Evolutionary conservation across 2,888 invertebrate genomes (phyloP).

Genomic region (Morpho helenor): DNA sequence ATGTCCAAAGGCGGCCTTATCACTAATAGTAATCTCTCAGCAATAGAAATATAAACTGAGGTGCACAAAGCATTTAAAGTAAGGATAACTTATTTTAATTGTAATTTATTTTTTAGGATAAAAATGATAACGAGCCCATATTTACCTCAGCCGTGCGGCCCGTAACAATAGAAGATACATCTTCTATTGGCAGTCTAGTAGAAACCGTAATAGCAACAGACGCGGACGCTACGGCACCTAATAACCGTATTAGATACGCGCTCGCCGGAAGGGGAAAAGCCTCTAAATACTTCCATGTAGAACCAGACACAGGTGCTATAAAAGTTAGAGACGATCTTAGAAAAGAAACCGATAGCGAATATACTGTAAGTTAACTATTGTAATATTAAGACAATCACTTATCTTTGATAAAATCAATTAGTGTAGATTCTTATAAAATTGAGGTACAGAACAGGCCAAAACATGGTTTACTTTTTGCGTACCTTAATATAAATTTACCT

Average conservation of each 20-base stretch:
- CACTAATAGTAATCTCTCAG: no score
- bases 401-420: no score
- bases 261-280: constrained; percentile 90
- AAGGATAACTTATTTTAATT: not conserved
- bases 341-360: constrained; percentile 92
- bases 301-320: constrained; percentile 89
- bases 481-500: not conserved
- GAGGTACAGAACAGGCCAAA: no score
- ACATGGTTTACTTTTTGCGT: no score
- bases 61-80: not conserved
- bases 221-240: constrained; percentile 90
- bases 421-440: no score
- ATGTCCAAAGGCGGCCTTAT: no score
- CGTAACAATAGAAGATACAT: constrained; percentile 90
- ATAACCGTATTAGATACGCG: constrained; percentile 89
- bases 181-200: constrained; percentile 89
- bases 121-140: constrained; percentile 93
- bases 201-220: constrained; percentile 89
- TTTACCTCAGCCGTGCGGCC: constrained; percentile 91
- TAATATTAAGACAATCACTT: no score
- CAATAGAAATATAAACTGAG: not conserved
- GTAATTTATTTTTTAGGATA: constrained; percentile 79
- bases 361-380: constrained; percentile 80
- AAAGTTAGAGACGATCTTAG: constrained; percentile 90
- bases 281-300: constrained; percentile 91